Conservation (phyloP, 2,113 vertebrate species). For the Phrynosoma blainvillii region DNA sequence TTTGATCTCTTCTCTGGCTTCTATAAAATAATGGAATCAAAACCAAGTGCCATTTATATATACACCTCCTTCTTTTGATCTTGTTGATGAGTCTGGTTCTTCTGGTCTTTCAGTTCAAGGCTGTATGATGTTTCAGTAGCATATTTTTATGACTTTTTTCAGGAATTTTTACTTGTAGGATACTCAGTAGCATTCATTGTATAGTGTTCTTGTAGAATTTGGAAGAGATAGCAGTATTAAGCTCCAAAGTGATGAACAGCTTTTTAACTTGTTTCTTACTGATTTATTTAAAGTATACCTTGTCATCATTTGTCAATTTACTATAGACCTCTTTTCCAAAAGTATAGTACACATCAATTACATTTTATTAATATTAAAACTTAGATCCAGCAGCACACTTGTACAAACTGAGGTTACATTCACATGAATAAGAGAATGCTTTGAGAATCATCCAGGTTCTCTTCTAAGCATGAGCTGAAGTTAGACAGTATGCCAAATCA, state of each 20-base stretch:
- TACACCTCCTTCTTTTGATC: slow-evolving; percentile 80
- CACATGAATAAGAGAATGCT: background rate
- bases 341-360: background rate
- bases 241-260: background rate
- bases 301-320: background rate
- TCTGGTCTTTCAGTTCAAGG: slow-evolving; percentile 39
- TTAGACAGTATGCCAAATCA: background rate
- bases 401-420: background rate
- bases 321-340: background rate
- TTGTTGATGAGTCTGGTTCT: slow-evolving; percentile 20
- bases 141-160: slow-evolving; percentile 33
- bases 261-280: no score
- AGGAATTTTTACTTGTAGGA: slow-evolving; percentile 35
- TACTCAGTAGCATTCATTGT: background rate
- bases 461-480: slow-evolving; percentile 16
- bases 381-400: background rate
- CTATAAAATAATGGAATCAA: slow-evolving; percentile 76
- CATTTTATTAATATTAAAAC: background rate
- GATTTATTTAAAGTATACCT: no score
- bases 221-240: background rate
- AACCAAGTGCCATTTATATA: slow-evolving; percentile 72
- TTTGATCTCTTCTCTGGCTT: slow-evolving; percentile 73
- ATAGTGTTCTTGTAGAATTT: slow-evolving; percentile 10
- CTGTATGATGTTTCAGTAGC: slow-evolving; percentile 43
- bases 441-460: background rate